These are phyloP conservation scores for Drosophila macrospina DNA, from an alignment of 2,888 invertebrate genomes.

Conservation along the genomic window DNA sequence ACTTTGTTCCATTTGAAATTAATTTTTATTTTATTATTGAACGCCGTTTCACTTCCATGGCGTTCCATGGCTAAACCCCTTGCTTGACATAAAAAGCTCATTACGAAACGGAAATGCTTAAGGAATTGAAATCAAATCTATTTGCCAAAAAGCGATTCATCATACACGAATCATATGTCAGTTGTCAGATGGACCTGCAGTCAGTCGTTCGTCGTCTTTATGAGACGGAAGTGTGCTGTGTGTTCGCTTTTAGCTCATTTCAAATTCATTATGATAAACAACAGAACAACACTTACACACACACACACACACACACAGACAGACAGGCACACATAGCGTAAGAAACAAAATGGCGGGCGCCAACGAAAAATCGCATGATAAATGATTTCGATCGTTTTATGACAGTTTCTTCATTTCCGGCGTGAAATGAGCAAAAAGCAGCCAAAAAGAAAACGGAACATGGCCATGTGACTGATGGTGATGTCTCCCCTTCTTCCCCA, in stretches of 20 bases:
- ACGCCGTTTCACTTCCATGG: not conserved
- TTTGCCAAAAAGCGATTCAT: slow-evolving; percentile 34
- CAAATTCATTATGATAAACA: slow-evolving; percentile 50
- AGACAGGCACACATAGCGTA: not conserved
- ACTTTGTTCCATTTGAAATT: no score
- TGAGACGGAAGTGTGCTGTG: slow-evolving; percentile 45
- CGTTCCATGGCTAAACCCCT: slow-evolving; percentile 6
- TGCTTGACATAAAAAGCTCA: slow-evolving; percentile 48
- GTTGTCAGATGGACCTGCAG: slow-evolving; percentile 34
- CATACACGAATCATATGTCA: slow-evolving; percentile 33
- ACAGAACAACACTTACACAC: slow-evolving; percentile 5
- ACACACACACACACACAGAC: slow-evolving; percentile 4
- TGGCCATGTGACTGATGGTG: slow-evolving; percentile 54
- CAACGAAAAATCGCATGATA: slow-evolving; percentile 80
- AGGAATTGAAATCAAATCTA: slow-evolving; percentile 61
- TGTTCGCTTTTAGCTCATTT: slow-evolving; percentile 48
- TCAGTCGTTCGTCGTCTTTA: slow-evolving; percentile 20
- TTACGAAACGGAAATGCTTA: slow-evolving; percentile 69
- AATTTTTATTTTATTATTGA: no score
- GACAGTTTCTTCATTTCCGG: slow-evolving; percentile 85
- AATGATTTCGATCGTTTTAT: slow-evolving; percentile 83
- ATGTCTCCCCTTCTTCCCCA: slow-evolving; percentile 7
- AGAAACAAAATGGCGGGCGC: slow-evolving; percentile 62
- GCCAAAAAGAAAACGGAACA: slow-evolving; percentile 48
- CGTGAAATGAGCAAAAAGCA: slow-evolving; percentile 70